A percentile compares a stretch with the other conserved stretches of the same genome.
Evolutionary conservation across 1,140 invertebrate species (phyloP).

Genomic region (Aradophagus sp.): DNA sequence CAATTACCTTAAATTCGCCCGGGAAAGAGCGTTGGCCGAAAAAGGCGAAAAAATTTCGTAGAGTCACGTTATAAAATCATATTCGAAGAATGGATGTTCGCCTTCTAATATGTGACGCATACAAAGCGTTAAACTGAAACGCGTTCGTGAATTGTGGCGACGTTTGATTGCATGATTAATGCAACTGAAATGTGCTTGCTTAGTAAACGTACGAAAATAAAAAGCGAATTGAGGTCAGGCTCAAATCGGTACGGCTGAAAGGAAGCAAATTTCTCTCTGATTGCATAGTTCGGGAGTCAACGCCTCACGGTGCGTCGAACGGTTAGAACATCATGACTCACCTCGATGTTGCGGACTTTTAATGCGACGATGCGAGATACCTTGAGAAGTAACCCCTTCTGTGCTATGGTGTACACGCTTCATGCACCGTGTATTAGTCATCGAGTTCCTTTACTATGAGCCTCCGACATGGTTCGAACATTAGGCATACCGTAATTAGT

Average conservation of each 20-base stretch:
- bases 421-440: slow-evolving; percentile 41
- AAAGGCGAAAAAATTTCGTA: slow-evolving; percentile 8
- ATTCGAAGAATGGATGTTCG: slow-evolving; percentile 2
- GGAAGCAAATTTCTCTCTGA: too few relatives aligned
- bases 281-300: slow-evolving; percentile 41
- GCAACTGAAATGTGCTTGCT: slow-evolving; percentile 26
- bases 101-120: slow-evolving; percentile 26
- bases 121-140: slow-evolving; percentile 25
- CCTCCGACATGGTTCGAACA: slow-evolving; percentile 1
- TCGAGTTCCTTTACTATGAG: slow-evolving; percentile 24
- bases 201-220: slow-evolving; percentile 23
- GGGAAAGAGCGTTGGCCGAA: neutral
- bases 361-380: slow-evolving; percentile 39
- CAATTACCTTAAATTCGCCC: slow-evolving; percentile 32
- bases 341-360: slow-evolving; percentile 35
- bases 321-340: slow-evolving; percentile 50
- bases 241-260: too few relatives aligned
- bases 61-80: slow-evolving; percentile 39
- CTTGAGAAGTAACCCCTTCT: slow-evolving; percentile 50
- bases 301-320: slow-evolving; percentile 33
- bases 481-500: slow-evolving; percentile 4
- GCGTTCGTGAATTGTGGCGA: slow-evolving; percentile 2
- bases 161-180: slow-evolving; percentile 42
- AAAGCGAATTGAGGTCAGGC: too few relatives aligned
- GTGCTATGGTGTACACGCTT: slow-evolving; percentile 19